phyloP scores from a whole-genome alignment of 2,888 invertebrate genomes.

The Stenodema calcarata region DNA sequence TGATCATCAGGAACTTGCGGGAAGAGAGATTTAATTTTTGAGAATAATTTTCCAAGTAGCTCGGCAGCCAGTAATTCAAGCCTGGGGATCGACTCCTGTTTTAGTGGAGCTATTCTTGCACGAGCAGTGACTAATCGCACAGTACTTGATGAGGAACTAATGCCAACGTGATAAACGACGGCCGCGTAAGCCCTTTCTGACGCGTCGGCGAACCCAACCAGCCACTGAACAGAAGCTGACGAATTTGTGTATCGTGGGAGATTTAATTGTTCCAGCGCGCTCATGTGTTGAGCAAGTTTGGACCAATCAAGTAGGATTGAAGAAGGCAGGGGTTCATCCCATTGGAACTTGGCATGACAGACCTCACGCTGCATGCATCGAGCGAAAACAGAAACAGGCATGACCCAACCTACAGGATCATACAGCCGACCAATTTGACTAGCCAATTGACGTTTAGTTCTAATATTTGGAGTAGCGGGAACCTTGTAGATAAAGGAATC shows the following conservation, averaged over 20 bases:
- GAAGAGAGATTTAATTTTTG: neutral
- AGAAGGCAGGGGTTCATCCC: constrained; percentile 18
- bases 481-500: neutral
- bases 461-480: neutral
- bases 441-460: constrained; percentile 2
- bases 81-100: neutral
- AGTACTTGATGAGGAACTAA: neutral
- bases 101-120: constrained; percentile 1
- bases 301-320: neutral
- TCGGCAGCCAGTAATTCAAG: neutral
- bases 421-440: neutral
- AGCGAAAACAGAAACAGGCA: neutral
- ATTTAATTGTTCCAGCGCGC: neutral
- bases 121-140: neutral
- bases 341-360: neutral
- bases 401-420: constrained; percentile 21
- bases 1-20: neutral
- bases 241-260: neutral
- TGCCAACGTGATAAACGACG: neutral
- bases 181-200: neutral
- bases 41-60: neutral
- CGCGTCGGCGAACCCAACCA: constrained; percentile 18
- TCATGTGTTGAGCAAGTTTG: neutral
- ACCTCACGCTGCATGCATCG: neutral
- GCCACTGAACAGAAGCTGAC: neutral